A percentile compares a stretch with the other conserved stretches of the same genome.
These are phyloP conservation scores for Pterocles burchelli DNA, from an alignment of 2,113 vertebrate genomes.

Conservation along the genomic window DNA sequence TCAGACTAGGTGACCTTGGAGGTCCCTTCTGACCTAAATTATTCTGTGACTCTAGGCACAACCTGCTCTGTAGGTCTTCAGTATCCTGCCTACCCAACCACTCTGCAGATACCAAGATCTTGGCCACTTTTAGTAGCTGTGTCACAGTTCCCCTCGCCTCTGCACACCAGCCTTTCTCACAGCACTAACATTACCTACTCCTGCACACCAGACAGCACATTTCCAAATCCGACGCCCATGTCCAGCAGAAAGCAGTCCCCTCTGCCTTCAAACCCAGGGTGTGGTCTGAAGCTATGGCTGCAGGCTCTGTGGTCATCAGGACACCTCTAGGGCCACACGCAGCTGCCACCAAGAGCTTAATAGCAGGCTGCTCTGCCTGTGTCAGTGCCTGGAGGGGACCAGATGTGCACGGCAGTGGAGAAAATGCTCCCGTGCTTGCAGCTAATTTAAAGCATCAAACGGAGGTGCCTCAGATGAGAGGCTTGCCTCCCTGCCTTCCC, in stretches of 20 bases:
- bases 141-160: not conserved
- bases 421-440: not conserved
- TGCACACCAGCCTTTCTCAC: not conserved
- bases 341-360: not conserved
- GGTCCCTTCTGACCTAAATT: not conserved
- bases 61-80: not conserved
- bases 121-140: not conserved
- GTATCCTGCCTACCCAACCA: not conserved
- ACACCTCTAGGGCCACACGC: rapidly evolving
- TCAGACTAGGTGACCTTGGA: not conserved
- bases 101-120: not conserved
- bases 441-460: not conserved
- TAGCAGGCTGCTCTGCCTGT: not conserved
- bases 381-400: not conserved
- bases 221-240: not conserved
- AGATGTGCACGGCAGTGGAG: not conserved
- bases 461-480: not conserved
- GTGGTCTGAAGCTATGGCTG: not conserved
- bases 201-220: not conserved
- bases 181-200: not conserved
- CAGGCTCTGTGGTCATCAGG: not conserved
- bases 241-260: not conserved
- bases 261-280: not conserved
- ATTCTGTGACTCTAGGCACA: not conserved
- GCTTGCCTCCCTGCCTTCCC: not conserved